phyloP scores from a whole-genome alignment of 2,888 invertebrate species.

The Ornithoptera priamus region DNA sequence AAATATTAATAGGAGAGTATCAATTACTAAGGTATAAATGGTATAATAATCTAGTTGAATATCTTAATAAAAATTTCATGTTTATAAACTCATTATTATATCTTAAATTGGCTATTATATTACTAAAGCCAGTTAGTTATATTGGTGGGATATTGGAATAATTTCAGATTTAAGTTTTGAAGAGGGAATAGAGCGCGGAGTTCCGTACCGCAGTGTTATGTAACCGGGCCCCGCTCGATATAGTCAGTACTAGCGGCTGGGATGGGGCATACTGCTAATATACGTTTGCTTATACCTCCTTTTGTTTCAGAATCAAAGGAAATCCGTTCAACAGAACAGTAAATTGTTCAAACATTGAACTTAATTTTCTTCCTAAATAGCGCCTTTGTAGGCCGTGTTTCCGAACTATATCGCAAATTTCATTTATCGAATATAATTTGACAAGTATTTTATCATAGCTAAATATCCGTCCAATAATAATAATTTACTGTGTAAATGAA shows the following conservation, averaged over 20 bases:
- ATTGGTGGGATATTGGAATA: constrained; percentile 38
- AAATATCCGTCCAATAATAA: not conserved
- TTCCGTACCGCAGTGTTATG: constrained; percentile 73
- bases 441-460: not conserved
- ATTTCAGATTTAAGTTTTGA: constrained; percentile 41
- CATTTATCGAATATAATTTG: not conserved
- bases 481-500: not conserved
- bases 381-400: not conserved
- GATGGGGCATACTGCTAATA: constrained; percentile 49
- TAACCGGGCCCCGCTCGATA: constrained; percentile 68
- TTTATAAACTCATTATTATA: not conserved
- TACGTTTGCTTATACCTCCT: constrained; percentile 47
- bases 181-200: constrained; percentile 49
- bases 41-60: too few species aligned
- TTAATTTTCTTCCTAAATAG: not conserved
- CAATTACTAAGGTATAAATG: too few species aligned
- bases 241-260: constrained; percentile 47
- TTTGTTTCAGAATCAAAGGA: constrained; percentile 34
- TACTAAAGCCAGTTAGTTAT: not conserved
- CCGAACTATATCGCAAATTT: not conserved
- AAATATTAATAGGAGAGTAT: too few species aligned
- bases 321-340: not conserved
- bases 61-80: not conserved
- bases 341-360: not conserved
- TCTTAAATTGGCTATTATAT: not conserved